phyloP scores from a whole-genome alignment of 2,888 invertebrate genomes.

The Drosophila atripex region DNA sequence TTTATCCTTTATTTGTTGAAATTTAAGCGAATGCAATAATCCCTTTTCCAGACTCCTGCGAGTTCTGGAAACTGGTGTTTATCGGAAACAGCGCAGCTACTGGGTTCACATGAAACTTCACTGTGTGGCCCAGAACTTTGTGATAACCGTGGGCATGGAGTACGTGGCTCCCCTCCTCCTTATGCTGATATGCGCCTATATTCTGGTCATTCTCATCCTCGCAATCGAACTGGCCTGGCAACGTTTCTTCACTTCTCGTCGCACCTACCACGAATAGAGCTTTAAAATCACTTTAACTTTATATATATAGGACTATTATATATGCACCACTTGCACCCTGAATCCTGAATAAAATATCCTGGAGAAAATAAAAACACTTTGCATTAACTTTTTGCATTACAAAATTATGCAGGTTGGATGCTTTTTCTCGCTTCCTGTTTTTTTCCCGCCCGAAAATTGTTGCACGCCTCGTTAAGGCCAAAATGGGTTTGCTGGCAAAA shows the following conservation, averaged over 20 bases:
- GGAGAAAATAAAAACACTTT: constrained; percentile 57
- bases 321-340: constrained; percentile 17
- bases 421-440: constrained; percentile 40
- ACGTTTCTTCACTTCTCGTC: constrained; percentile 44
- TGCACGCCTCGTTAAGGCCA: constrained; percentile 47
- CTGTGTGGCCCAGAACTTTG: constrained; percentile 74
- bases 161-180: constrained; percentile 81
- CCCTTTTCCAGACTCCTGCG: constrained; percentile 63
- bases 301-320: constrained; percentile 21
- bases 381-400: constrained; percentile 63
- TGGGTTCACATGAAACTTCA: constrained; percentile 76
- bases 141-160: constrained; percentile 81
- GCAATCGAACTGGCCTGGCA: constrained; percentile 70
- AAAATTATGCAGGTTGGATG: constrained; percentile 62
- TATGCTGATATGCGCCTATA: constrained; percentile 70
- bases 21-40: not conserved
- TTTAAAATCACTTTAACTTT: constrained; percentile 50
- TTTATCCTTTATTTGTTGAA: not conserved
- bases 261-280: constrained; percentile 2
- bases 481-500: not conserved
- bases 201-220: constrained; percentile 66
- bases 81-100: constrained; percentile 70
- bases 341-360: constrained; percentile 4
- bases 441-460: constrained; percentile 47
- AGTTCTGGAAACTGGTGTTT: constrained; percentile 78